Evolutionary conservation across 2,888 invertebrate genomes (phyloP).

Genomic region (Galeruca laticollis): DNA sequence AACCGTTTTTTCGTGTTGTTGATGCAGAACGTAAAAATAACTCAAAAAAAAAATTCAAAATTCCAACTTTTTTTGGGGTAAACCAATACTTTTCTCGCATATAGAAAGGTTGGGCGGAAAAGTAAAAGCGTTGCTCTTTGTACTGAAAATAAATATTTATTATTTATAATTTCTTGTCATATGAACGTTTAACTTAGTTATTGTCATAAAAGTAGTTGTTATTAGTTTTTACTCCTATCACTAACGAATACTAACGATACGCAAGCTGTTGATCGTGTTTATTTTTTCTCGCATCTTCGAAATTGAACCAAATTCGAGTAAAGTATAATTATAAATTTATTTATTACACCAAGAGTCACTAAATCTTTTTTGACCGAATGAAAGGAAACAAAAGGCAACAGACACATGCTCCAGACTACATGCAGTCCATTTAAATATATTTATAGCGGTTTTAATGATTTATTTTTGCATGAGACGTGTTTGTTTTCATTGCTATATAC

Average conservation of each 20-base stretch:
- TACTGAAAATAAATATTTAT: no score
- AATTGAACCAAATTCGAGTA: neutral
- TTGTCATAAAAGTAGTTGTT: no score
- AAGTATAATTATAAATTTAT: conserved; percentile 16
- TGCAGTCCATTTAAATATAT: conserved; percentile 48
- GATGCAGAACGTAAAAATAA: no score
- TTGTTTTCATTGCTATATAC: conserved; percentile 53
- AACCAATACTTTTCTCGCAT: no score
- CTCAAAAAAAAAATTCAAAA: no score
- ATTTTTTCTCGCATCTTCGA: neutral
- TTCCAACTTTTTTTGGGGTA: no score
- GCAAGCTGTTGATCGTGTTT: neutral
- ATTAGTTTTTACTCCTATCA: no score
- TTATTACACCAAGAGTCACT: conserved; percentile 16
- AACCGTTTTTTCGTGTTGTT: no score
- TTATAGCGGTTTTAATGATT: conserved; percentile 55
- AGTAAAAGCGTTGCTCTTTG: no score
- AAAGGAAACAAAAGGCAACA: conserved; percentile 33
- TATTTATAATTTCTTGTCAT: no score
- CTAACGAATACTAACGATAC: neutral
- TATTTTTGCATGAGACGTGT: conserved; percentile 58
- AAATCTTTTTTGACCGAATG: conserved; percentile 33
- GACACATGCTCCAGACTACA: conserved; percentile 30
- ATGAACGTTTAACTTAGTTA: no score
- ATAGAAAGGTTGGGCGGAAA: no score